Base-by-base conservation (phyloP, 2,888 invertebrate genomes). In the Temnothorax ravouxi region DNA sequence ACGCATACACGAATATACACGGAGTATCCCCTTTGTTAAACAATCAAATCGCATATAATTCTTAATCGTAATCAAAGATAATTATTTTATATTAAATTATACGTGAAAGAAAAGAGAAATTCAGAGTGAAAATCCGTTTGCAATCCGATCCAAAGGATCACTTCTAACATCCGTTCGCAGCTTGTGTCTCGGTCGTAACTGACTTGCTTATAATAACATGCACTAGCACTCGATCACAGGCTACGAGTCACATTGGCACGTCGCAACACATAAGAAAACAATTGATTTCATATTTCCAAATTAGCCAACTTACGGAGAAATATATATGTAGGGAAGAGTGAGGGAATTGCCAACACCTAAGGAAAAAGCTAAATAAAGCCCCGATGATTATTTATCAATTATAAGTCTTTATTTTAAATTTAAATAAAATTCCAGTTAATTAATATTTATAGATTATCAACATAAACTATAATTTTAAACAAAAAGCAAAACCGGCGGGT, bases 81-180 rank as follows among this genome's bases (percentile, higher is more conserved):
- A 66, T 44, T 41, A 54, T 54, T 41, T 66, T 38, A 38, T 52
- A 52, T 54, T 66, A n/a, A 41, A 76, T 3, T 64, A 1, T 15
- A 6, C 8, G 0, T 56, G 15, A 18, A 75, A 34, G 6, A 34
- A 34, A 50, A 50, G 1, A 64, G 0, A 66, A 66, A 66, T 8
- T 4, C 47, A 2, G n/a, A 21, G 11, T 62, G 2, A 62, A 52
- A 76, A 38, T 62, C 15, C 25, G 15, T 72, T 29, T 3, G 29
- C 29, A 3, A 29, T 29, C 29, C 29, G 29, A 29, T 44, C 2
- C 18, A n/a, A 72, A 72, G 0, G 2, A 54, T 41, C 13, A 6
- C 25, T 11, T 56, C 18, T 54, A 41, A 11, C 5, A 71, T 54
- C 13, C 9, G 2, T 25, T 15, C 44, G 52, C 11, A 71, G 21